Percentiles rank a stretch among this genome's conserved stretches.
Conservation (phyloP, 64 coral and sea anemone genomes). For the Pachyseris speciosa region DNA sequence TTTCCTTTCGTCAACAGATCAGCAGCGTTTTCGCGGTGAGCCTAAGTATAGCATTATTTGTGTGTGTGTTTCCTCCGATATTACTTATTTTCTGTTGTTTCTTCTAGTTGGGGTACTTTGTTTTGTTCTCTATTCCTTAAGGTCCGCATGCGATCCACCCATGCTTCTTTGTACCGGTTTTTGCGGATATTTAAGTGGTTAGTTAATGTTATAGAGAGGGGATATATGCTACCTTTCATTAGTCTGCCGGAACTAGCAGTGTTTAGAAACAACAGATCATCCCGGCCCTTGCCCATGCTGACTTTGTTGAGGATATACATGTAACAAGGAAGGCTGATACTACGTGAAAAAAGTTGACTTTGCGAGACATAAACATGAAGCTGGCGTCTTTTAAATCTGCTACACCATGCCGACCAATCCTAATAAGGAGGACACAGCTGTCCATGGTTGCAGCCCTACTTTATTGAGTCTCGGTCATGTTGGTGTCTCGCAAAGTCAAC, state of each 20-base stretch:
- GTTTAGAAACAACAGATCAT: slow-evolving; percentile 41
- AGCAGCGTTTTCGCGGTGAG: slow-evolving; percentile 62
- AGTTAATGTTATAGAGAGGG: neutral
- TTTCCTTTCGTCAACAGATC: neutral
- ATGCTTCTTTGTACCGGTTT: neutral
- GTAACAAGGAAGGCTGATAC: too few species aligned
- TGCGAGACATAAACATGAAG: too few species aligned
- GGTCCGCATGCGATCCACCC: slow-evolving; percentile 28
- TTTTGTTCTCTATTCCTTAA: slow-evolving; percentile 1
- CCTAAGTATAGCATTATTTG: neutral
- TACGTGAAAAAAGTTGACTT: too few species aligned
- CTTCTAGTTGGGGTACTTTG: neutral
- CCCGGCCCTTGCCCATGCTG: neutral
- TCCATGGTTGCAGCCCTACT: too few species aligned
- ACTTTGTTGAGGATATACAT: too few species aligned
- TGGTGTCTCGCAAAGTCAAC: too few species aligned
- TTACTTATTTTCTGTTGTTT: neutral
- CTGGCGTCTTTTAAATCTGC: too few species aligned
- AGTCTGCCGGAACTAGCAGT: neutral
- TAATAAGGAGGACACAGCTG: too few species aligned
- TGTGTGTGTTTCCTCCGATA: too few species aligned
- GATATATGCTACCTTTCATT: neutral
- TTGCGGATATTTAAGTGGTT: too few species aligned
- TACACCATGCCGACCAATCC: too few species aligned
- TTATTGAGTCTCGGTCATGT: too few species aligned